These are phyloP conservation scores for Umimayanthus chanpuru DNA, from an alignment of 92 coral and sea anemone species.

Conservation along the genomic window DNA sequence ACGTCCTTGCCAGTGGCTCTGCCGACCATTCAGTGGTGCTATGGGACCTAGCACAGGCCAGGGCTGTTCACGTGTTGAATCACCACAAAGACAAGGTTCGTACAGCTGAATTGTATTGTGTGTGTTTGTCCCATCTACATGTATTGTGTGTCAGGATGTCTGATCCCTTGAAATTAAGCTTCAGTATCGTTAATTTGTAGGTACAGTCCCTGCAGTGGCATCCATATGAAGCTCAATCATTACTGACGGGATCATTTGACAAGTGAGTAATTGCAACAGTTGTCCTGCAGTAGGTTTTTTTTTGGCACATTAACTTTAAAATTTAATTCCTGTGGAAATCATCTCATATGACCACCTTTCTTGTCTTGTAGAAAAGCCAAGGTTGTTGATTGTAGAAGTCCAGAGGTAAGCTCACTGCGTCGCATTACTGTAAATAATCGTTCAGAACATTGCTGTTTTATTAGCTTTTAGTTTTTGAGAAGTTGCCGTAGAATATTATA, in stretches of 20 bases:
- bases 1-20: constrained; percentile 89
- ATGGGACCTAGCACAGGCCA: constrained; percentile 85
- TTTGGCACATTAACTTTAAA: too few species aligned
- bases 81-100: constrained; percentile 94
- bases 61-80: constrained; percentile 78
- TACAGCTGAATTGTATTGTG: neutral
- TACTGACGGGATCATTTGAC: constrained; percentile 96
- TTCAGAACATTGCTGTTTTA: too few species aligned
- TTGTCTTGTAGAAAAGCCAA: constrained; percentile 74
- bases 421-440: neutral
- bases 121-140: neutral
- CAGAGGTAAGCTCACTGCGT: constrained; percentile 69
- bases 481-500: too few species aligned
- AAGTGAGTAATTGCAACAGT: constrained; percentile 64
- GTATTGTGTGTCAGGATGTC: neutral
- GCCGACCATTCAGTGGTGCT: constrained; percentile 86
- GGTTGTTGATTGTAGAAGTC: constrained; percentile 95
- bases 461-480: too few species aligned
- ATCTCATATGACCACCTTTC: neutral
- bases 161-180: neutral
- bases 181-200: constrained; percentile 38
- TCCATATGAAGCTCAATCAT: constrained; percentile 96
- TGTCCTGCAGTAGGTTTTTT: neutral
- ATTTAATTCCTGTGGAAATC: neutral
- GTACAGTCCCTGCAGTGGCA: constrained; percentile 93